These are phyloP conservation scores for Sarcoramphus papa DNA, from an alignment of 2,797 vertebrate species.

Conservation along the genomic window DNA sequence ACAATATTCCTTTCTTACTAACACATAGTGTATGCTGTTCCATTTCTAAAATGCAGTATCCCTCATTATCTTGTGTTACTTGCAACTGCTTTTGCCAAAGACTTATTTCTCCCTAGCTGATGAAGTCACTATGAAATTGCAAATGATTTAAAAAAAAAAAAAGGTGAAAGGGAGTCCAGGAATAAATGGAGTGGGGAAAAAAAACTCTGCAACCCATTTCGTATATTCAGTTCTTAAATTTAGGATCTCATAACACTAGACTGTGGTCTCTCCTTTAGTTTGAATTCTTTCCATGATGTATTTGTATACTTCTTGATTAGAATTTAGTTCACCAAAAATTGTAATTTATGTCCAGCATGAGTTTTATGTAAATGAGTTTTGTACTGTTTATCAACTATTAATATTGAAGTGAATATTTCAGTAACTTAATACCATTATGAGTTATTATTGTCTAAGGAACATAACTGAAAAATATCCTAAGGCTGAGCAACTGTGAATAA, in stretches of 20 bases:
- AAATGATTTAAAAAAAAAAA: neutral
- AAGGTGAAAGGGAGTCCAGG: neutral
- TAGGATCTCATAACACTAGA: neutral
- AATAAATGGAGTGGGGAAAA: neutral
- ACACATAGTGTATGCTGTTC: neutral
- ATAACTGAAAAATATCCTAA: neutral
- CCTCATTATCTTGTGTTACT: neutral
- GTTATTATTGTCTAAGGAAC: neutral
- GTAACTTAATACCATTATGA: neutral
- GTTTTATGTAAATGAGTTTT: neutral
- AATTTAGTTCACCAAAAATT: neutral
- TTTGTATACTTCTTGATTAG: neutral
- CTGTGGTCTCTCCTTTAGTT: neutral
- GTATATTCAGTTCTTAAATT: neutral
- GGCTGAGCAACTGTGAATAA: neutral
- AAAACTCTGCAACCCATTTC: fast-evolving
- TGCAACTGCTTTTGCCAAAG: neutral
- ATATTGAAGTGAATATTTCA: neutral
- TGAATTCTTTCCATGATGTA: neutral
- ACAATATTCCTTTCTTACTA: neutral
- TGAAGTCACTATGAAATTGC: neutral
- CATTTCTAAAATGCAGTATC: neutral
- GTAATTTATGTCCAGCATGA: neutral
- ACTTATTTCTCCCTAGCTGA: neutral
- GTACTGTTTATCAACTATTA: neutral